Base-by-base conservation (phyloP, 2,113 vertebrate genomes). In the Syrrhaptes paradoxus region DNA sequence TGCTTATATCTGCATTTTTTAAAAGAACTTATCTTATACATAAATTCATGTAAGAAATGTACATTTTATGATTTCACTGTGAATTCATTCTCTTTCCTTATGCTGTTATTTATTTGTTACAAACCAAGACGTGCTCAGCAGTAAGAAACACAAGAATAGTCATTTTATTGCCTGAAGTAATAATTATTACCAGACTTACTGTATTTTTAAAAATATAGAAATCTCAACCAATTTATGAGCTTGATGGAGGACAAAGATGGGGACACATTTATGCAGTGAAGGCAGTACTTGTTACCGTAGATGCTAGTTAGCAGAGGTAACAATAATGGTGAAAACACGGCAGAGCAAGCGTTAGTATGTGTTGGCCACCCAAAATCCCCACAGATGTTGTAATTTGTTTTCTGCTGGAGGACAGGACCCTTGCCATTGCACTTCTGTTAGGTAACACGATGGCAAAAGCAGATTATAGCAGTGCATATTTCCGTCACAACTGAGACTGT, bases 1-100 rank as follows among this genome's bases (percentile, higher is more conserved):
- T 7, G 68, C 83, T 97, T 91, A 28, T 91, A 92, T 90, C 63
- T 90, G 72, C 85, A 61, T 85, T 96, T 84, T 90, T 82, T 45
- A 77, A 88, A 84, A 83, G 17, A 88, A 63, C 84, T 54, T 88
- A 25, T 78, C 84, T 54, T 88, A 25, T 78, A 61, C 41, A 83
- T 70, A 79, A 92, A 94, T 91, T 84, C 38, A 67, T 81, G 34
- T 76, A 62, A 92, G 76, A 86, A 77, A 43, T 34, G 51, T 63
- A 43, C 20, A 34, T 90, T 80, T 90, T 94, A 62, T 83, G 17
- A 51, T 93, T 93, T 63, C 51, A 55, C 17, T 79, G 13, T 66
- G 54, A 85, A 78, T 93, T 72, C 7, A 51, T 52, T 65, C 24
- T 85, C 59, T 89, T 87, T 71, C 25, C 54, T 67, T 83, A 31